Conservation (phyloP, 2,888 invertebrate genomes). For the Lysandra coridon region DNA sequence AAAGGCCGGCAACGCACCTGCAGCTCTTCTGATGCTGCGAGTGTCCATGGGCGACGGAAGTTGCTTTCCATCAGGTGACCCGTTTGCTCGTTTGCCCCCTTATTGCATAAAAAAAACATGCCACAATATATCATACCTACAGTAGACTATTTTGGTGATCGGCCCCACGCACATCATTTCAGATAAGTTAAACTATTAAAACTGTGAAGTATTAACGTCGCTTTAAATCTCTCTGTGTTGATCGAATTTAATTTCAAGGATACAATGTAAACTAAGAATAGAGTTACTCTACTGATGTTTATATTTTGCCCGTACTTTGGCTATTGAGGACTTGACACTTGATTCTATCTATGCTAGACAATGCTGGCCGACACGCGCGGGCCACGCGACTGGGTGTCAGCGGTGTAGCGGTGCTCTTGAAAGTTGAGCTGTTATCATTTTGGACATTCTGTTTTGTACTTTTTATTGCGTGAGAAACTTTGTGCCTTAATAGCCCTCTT, state of each 20-base stretch:
- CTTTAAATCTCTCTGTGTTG: background rate
- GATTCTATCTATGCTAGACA: conserved; percentile 30
- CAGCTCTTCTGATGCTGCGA: too few relatives aligned
- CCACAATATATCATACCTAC: too few relatives aligned
- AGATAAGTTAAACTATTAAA: background rate
- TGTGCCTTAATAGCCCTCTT: background rate
- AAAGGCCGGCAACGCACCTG: too few relatives aligned
- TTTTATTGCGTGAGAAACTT: conserved; percentile 17
- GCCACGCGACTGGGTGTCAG: conserved; percentile 60
- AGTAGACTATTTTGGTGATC: too few relatives aligned
- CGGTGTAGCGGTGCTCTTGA: conserved; percentile 35
- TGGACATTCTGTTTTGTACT: background rate
- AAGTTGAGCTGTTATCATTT: conserved; percentile 18
- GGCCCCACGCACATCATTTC: background rate
- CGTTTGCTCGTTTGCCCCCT: too few relatives aligned
- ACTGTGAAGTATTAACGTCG: background rate
- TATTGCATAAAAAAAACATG: too few relatives aligned
- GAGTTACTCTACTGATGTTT: too few relatives aligned
- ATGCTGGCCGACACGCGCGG: conserved; percentile 50
- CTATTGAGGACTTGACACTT: conserved; percentile 24
- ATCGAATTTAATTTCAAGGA: background rate
- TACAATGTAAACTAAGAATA: too few relatives aligned
- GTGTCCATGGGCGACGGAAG: too few relatives aligned
- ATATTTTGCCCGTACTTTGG: background rate
- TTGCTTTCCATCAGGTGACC: too few relatives aligned